A percentile compares a stretch with the other conserved stretches of the same genome.
Evolutionary conservation across 2,113 vertebrate genomes (phyloP).

Genomic region (Cichladusa arquata): DNA sequence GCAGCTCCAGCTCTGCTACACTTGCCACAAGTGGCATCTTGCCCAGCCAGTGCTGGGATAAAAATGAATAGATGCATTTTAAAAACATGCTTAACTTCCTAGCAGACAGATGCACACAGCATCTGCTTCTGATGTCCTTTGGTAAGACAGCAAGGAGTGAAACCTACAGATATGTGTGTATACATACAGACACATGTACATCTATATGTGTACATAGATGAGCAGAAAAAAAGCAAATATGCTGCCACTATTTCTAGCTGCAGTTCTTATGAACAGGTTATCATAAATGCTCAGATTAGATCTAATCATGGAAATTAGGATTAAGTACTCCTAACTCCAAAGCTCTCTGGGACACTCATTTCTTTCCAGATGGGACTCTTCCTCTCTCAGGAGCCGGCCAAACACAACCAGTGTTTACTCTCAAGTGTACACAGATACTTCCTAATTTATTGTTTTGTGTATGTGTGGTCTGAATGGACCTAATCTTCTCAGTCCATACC

Average conservation of each 20-base stretch:
- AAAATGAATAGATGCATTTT: neutral
- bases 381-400: neutral
- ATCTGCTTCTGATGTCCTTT: neutral
- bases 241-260: neutral
- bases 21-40: neutral
- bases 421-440: neutral
- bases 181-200: fast-evolving
- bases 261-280: neutral
- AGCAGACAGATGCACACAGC: neutral
- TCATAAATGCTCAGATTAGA: neutral
- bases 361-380: neutral
- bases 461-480: neutral
- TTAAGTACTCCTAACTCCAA: neutral
- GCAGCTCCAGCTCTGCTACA: neutral
- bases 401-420: neutral
- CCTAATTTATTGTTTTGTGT: neutral
- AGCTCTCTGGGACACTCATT: neutral
- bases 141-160: neutral
- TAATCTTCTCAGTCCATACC: neutral
- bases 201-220: fast-evolving
- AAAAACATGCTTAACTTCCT: neutral
- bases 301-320: neutral
- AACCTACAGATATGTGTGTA: fast-evolving
- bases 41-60: neutral
- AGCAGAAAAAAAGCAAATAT: neutral